Evolutionary conservation across 2,113 vertebrate species (phyloP).

Genomic region (Benitochromis conjunctus): DNA sequence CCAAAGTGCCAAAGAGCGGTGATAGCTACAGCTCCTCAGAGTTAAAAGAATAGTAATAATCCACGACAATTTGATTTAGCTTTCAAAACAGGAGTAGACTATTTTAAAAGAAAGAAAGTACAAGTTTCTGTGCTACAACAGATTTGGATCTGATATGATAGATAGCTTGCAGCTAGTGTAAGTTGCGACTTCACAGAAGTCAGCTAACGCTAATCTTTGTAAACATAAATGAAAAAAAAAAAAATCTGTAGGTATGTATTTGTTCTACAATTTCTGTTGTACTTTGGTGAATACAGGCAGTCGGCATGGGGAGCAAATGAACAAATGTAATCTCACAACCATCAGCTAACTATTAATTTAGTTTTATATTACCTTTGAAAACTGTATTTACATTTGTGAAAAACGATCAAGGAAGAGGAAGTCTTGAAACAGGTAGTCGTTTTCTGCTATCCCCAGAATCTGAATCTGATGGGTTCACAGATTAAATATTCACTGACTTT

Average conservation of each 20-base stretch:
- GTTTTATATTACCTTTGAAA: background rate
- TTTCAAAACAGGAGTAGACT: background rate
- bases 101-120: background rate
- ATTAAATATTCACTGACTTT: background rate
- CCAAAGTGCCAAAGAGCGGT: background rate
- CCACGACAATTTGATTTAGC: background rate
- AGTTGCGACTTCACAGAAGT: background rate
- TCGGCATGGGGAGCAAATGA: background rate
- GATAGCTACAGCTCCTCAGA: background rate
- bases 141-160: background rate
- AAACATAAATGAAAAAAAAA: background rate
- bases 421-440: background rate
- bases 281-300: background rate
- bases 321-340: background rate
- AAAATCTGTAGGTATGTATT: background rate
- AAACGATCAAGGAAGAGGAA: background rate
- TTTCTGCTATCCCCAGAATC: background rate
- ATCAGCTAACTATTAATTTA: background rate
- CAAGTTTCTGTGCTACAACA: background rate
- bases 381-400: background rate
- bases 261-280: background rate
- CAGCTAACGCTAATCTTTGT: background rate
- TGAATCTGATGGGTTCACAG: background rate
- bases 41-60: background rate
- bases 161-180: background rate